A percentile compares a stretch with the other conserved stretches of the same genome.
Conservation (phyloP, 2,888 invertebrate species). For the Tupiocoris notatus region DNA sequence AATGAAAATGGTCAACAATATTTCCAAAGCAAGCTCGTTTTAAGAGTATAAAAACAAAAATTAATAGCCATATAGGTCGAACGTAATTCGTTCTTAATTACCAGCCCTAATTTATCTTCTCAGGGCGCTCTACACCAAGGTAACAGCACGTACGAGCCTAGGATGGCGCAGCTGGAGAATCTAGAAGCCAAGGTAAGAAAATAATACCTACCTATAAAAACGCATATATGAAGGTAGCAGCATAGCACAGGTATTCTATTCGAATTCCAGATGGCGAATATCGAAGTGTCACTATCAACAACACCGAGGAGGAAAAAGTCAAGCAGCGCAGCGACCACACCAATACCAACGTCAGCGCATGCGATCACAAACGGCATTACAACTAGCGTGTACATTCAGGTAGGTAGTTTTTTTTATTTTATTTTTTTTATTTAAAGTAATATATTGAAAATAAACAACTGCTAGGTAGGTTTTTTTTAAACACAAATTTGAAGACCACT, state of each 20-base stretch:
- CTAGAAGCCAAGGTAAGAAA: conserved; percentile 73
- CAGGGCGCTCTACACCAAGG: conserved; percentile 51
- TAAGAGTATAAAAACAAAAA: no score
- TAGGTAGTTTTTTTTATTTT: not conserved
- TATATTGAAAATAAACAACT: no score
- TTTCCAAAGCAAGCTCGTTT: no score
- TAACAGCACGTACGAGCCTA: conserved; percentile 56
- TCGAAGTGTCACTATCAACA: conserved; percentile 74
- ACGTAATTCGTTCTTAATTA: no score
- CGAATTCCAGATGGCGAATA: conserved; percentile 70
- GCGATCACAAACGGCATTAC: conserved; percentile 53
- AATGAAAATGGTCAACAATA: no score
- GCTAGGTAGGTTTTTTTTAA: no score
- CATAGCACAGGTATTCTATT: not conserved
- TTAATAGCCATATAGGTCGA: no score
- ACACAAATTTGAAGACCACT: no score
- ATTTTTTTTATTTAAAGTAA: no score
- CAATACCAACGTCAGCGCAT: conserved; percentile 52
- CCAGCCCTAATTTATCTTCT: no score
- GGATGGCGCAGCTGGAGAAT: conserved; percentile 71
- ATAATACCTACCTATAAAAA: not conserved
- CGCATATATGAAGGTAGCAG: not conserved
- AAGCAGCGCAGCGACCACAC: conserved; percentile 46
- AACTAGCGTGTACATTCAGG: conserved; percentile 45
- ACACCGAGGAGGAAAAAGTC: conserved; percentile 62